Evolutionary conservation across 2,797 vertebrate species (phyloP), one percentile per base, ranked within the genome.

Genomic region (Smutsia temminckii): DNA sequence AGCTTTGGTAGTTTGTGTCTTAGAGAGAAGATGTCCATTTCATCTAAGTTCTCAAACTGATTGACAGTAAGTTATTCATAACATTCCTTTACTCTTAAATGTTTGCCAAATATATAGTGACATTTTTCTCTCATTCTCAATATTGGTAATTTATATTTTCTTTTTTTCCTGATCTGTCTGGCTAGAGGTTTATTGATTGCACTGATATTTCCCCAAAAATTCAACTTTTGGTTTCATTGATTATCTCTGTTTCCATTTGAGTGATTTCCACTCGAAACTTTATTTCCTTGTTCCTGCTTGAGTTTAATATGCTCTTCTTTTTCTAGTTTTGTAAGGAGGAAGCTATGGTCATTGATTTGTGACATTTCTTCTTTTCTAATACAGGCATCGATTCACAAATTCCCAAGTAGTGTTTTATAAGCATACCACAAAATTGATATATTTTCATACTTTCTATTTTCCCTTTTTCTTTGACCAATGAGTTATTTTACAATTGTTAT

Each of bases 251-350:
- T 91, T 55, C 49, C 6, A 4, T 64, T 96, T 78, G 16, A 34
- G 8, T 81, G 32, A 88, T 89, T 88, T 91, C 57, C 12, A 79
- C 37, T 88, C 72, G 69, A 55, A 86, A 46, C 32, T 94, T 86
- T 66, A 46, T 86, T 88, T 85, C 61, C 27, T 83, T 85, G 25
- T 8, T 71, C 59, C n/a, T 78, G 23, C 18, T 89, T 92, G 25
- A 75, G 12, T 80, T 93, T 71, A 63, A 85, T 37, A 88, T 78
- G 21, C 34, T 89, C 20, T 90, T 89, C 42, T 93, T 93, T 81
- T 85, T 80, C 32, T 77, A 61, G 32, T 71, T 92, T 72, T 42
- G 78, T 66, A 83, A 83, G 55, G 32, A 95, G 17, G 29, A 77
- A 94, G n/a, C 16, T 71, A 16, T 72, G 27, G 25, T 79, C 40